Conservation (phyloP, 2,113 vertebrate species). For the Ancistrus triradiatus region DNA sequence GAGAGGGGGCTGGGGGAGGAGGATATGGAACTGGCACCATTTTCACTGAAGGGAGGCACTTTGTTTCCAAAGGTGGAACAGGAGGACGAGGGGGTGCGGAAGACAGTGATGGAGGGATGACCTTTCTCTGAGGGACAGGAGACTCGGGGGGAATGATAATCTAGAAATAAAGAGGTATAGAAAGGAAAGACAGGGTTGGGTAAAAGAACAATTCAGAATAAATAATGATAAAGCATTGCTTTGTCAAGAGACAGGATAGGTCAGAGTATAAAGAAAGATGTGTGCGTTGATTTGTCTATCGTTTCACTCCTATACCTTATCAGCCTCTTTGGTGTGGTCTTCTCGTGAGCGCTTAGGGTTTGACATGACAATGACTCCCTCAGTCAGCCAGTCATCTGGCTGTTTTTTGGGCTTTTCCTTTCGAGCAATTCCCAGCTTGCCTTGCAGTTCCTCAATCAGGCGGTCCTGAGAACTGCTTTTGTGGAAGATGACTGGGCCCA, state of each 20-base stretch:
- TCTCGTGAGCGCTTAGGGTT: conserved; percentile 73
- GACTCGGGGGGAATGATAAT: conserved; percentile 85
- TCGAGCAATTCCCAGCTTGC: conserved; percentile 81
- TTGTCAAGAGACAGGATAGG: background rate
- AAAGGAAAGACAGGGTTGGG: conserved; percentile 23
- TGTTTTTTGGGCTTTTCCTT: conserved; percentile 66
- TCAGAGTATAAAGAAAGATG: conserved; percentile 10
- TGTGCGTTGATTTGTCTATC: background rate
- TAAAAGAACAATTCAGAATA: conserved; percentile 3
- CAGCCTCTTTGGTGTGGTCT: conserved; percentile 75
- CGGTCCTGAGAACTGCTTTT: conserved; percentile 86
- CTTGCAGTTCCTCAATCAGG: conserved; percentile 88
- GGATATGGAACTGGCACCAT: conserved; percentile 52
- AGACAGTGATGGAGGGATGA: conserved; percentile 69
- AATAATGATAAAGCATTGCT: conserved; percentile 11
- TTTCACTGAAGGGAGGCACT: conserved; percentile 37
- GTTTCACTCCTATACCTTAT: conserved; percentile 66
- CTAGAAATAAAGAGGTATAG: conserved; percentile 66
- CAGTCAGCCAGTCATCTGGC: conserved; percentile 83
- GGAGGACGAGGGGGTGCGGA: conserved; percentile 55
- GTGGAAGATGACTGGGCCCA: conserved; percentile 83
- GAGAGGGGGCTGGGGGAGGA: conserved; percentile 54
- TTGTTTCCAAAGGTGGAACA: conserved; percentile 56
- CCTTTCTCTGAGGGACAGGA: conserved; percentile 77
- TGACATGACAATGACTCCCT: conserved; percentile 80